Evolutionary conservation across 2,113 vertebrate genomes (phyloP).

Genomic region (Casuarius casuarius): DNA sequence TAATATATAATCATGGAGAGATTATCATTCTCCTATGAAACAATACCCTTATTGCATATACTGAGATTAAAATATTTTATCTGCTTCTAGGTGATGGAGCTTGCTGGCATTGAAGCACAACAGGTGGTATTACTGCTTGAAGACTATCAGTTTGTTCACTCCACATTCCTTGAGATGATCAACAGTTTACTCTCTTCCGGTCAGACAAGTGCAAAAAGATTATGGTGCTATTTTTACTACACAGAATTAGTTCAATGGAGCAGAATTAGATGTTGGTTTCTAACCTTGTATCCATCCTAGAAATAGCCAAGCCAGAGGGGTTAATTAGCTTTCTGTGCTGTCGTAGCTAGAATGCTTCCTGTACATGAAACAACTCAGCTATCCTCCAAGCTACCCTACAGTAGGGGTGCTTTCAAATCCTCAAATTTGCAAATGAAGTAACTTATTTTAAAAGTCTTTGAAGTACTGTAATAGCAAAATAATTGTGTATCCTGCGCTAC

Average conservation of each 20-base stretch:
- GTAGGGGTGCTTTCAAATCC: not conserved
- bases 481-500: not conserved
- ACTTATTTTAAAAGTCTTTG: not conserved
- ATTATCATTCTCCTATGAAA: not conserved
- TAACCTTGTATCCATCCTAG: not conserved
- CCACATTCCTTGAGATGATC: slow-evolving; percentile 94
- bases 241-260: not conserved
- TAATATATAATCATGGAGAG: not conserved
- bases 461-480: not conserved
- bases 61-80: not conserved
- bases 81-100: slow-evolving; percentile 87
- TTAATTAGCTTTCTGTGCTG: not conserved
- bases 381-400: not conserved
- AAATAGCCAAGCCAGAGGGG: not conserved
- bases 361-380: not conserved
- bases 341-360: not conserved
- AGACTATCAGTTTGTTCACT: slow-evolving; percentile 93
- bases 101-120: slow-evolving; percentile 90
- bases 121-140: slow-evolving; percentile 93
- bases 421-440: not conserved
- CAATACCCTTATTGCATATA: not conserved
- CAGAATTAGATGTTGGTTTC: not conserved
- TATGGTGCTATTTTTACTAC: not conserved
- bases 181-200: slow-evolving; percentile 97
- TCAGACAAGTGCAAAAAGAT: slow-evolving; percentile 69